Evolutionary conservation across 1,140 invertebrate genomes (phyloP), one percentile per base, ranked within the genome.

Genomic region (Papilio polyxenes): DNA sequence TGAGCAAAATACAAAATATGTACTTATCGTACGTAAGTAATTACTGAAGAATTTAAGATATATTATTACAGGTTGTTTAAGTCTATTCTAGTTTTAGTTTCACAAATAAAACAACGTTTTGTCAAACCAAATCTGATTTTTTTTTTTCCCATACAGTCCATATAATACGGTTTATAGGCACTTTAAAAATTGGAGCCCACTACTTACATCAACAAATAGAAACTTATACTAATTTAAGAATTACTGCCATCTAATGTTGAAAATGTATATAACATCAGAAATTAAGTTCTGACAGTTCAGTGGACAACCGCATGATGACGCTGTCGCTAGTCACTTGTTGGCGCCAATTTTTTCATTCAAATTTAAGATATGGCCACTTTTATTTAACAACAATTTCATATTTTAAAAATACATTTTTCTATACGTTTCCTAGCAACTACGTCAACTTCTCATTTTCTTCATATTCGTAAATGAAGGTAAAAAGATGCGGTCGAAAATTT

Each of bases 401-500:
- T 31, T 65, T 13, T 59, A 59, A 20, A 59, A 31, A 31, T 37
- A 31, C 11, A 31, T 65, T 15, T 37, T 31, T 23, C 20, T 62
- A 23, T 65, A 0, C 11, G 65, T 72, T 37, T 72, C 65, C 31
- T 40, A 72, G 65, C 65, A 17, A 72, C 65, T 15, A 72, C 65
- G 65, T 72, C 31, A 37, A 72, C 11, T 37, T 37, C 5, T 31
- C 1, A 31, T 11, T 65, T 15, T 65, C 0, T 31, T 72, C 13
- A 40, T 15, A 72, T 72, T 13, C 23, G 11, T 23, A 3, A 62
- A 9, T 15, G 23, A 10, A 65, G 9, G 10, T 65, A 65, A 65
- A 10, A 51, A 44, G 48, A 77, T 77, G 75, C 75, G 75, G 13
- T 53, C 44, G 44, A 77, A 51, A 23, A 56, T 77, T 15, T 77